Conservation (phyloP, 2,797 vertebrate species). For the Bryconaethiops microstoma region DNA sequence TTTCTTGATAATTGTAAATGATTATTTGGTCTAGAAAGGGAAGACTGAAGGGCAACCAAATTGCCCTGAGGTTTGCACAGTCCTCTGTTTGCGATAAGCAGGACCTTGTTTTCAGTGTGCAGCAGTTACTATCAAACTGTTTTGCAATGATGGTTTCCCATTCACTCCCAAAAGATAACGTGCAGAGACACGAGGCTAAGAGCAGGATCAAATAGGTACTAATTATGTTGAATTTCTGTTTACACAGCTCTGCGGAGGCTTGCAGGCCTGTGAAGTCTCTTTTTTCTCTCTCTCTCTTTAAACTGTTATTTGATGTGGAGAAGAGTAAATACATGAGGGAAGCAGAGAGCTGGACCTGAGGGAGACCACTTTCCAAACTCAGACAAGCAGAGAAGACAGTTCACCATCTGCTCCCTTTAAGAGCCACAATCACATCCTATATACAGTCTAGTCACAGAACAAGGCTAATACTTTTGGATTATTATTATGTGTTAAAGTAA, state of each 20-base stretch:
- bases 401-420: too few species aligned
- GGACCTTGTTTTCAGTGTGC: neutral
- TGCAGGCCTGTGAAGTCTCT: neutral
- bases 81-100: neutral
- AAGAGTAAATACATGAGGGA: neutral
- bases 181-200: neutral
- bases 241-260: neutral
- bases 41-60: neutral
- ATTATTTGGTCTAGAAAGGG: neutral
- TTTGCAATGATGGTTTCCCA: neutral
- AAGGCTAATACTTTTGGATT: too few species aligned
- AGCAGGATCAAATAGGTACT: neutral
- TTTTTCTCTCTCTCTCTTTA: neutral
- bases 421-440: neutral
- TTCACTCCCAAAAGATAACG: neutral
- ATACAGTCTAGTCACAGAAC: neutral
- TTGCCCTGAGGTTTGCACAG: neutral
- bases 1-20: neutral
- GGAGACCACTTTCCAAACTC: neutral
- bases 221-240: conserved; percentile 6
- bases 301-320: neutral
- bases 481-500: too few species aligned
- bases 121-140: neutral
- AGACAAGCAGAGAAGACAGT: neutral
- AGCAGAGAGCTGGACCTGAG: neutral